phyloP scores from a whole-genome alignment of 2,113 vertebrate species.

The Dromas ardeola region DNA sequence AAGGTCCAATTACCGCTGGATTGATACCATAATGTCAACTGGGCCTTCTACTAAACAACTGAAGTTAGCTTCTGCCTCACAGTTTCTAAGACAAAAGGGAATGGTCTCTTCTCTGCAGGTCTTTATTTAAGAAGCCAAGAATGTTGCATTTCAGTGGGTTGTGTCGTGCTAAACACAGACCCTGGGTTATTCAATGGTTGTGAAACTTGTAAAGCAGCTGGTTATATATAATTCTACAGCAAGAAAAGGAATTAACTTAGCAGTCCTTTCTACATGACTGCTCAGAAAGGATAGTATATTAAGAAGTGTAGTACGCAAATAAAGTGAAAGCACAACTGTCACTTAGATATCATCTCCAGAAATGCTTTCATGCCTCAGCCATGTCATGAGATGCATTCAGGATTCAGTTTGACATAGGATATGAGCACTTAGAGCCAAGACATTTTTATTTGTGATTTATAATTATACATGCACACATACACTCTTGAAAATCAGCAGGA shows the following conservation, averaged over 20 bases:
- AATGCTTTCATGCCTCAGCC: slow-evolving; percentile 42
- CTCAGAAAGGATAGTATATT: background rate
- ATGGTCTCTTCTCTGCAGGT: background rate
- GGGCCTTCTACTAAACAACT: background rate
- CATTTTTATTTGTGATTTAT: slow-evolving; percentile 58
- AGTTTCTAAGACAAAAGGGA: background rate
- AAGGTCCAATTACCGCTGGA: background rate
- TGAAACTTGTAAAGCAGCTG: background rate
- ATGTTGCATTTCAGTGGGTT: background rate
- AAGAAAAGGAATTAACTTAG: background rate
- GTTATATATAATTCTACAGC: background rate
- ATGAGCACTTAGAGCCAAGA: slow-evolving; percentile 9
- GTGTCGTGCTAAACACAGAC: background rate
- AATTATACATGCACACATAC: background rate
- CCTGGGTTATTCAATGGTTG: background rate
- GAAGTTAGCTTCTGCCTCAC: background rate
- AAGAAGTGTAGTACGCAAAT: slow-evolving; percentile 7
- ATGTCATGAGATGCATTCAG: slow-evolving; percentile 37
- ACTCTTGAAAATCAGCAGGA: slow-evolving; percentile 1
- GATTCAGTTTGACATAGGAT: slow-evolving; percentile 29
- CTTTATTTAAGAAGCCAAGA: background rate
- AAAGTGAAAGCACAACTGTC: slow-evolving; percentile 27
- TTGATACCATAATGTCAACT: background rate
- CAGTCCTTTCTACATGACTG: background rate
- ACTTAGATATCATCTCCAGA: slow-evolving; percentile 5